Evolutionary conservation across 2,113 vertebrate species (phyloP).

Genomic region (Platanista minor): DNA sequence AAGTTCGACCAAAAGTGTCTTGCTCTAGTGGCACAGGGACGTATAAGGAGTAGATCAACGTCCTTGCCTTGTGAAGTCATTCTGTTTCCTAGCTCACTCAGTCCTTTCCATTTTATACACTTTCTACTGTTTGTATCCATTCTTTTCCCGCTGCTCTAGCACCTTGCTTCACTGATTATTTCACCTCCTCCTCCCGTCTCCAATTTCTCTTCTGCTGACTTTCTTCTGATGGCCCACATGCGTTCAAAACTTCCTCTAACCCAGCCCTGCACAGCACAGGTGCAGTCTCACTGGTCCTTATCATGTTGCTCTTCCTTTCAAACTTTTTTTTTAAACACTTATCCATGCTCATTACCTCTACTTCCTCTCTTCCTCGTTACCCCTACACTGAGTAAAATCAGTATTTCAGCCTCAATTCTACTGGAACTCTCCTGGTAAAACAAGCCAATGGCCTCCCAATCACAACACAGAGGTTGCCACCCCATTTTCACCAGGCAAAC

Average conservation of each 20-base stretch:
- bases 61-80: neutral
- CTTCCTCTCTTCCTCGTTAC: neutral
- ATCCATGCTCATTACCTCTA: neutral
- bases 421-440: neutral
- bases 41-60: no score
- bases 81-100: neutral
- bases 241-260: no score
- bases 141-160: neutral
- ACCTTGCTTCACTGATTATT: neutral
- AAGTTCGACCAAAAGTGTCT: neutral
- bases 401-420: accelerated
- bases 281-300: no score
- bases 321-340: neutral
- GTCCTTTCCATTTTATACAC: neutral
- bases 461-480: neutral
- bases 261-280: neutral
- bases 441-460: neutral
- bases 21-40: neutral
- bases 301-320: neutral
- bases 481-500: neutral
- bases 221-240: neutral
- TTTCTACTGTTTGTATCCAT: accelerated
- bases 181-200: no score
- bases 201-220: neutral
- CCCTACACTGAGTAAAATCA: neutral